phyloP scores from a whole-genome alignment of 2,888 invertebrate genomes.

The Drosophila kuntzei region DNA sequence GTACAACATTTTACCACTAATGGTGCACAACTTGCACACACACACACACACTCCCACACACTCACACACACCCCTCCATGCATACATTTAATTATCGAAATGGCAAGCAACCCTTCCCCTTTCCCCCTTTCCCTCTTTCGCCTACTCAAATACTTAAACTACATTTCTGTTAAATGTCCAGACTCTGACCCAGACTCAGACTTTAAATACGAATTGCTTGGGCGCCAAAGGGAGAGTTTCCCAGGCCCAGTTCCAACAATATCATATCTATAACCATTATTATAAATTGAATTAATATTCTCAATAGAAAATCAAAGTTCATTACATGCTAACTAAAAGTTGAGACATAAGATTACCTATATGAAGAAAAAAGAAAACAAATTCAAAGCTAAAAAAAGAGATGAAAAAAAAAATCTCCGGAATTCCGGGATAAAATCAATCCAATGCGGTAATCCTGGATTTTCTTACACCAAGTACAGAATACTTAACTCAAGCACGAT shows the following conservation, averaged over 20 bases:
- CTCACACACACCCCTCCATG: conserved; percentile 29
- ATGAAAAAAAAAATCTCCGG: too few species aligned
- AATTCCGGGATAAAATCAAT: too few species aligned
- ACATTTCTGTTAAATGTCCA: conserved; percentile 66
- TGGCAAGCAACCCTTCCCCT: conserved; percentile 52
- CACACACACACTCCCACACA: conserved; percentile 14
- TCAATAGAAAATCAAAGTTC: background rate
- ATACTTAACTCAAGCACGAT: too few species aligned
- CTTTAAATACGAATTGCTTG: conserved; percentile 44
- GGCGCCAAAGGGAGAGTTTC: conserved; percentile 21
- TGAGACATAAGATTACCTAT: background rate
- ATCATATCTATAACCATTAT: background rate
- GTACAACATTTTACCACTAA: conserved; percentile 81
- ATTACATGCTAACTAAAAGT: background rate
- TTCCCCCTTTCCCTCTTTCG: background rate
- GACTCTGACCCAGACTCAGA: conserved; percentile 39
- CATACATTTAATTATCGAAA: conserved; percentile 80
- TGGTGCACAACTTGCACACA: conserved; percentile 61
- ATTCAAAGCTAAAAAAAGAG: too few species aligned
- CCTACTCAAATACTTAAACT: conserved; percentile 46
- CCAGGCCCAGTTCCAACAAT: background rate
- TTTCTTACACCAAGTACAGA: too few species aligned
- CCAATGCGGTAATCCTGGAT: too few species aligned
- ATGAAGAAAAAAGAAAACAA: too few species aligned
- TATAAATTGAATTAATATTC: background rate